These are phyloP conservation scores for Adelges cooleyi DNA, from an alignment of 1,140 invertebrate genomes.

Conservation along the genomic window DNA sequence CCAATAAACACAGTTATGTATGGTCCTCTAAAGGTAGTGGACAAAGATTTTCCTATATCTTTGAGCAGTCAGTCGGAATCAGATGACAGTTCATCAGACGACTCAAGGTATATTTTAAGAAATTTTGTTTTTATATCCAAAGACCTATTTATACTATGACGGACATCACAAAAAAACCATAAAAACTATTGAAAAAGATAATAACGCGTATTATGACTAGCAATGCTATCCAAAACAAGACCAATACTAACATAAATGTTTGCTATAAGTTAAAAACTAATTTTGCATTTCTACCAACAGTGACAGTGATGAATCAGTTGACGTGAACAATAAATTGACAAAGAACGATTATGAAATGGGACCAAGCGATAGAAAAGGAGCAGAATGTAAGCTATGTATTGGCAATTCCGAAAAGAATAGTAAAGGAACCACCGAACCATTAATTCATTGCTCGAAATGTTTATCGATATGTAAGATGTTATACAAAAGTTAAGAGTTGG, in stretches of 20 bases:
- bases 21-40: constrained; percentile 48
- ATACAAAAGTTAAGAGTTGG: no score
- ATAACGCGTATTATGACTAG: no score
- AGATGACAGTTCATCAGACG: constrained; percentile 45
- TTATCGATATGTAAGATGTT: constrained; percentile 55
- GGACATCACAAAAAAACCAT: no score
- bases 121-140: not conserved
- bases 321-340: not conserved
- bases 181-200: no score
- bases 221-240: no score
- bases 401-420: constrained; percentile 38
- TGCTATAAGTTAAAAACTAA: not conserved
- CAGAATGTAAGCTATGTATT: constrained; percentile 41
- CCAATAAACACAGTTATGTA: constrained; percentile 83
- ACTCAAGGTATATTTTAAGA: constrained; percentile 41
- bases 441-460: constrained; percentile 62
- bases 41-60: constrained; percentile 18
- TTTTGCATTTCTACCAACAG: no score
- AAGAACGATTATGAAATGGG: constrained; percentile 6
- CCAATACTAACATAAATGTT: not conserved
- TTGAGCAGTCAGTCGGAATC: constrained; percentile 35
- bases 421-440: constrained; percentile 41
- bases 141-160: no score
- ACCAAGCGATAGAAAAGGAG: constrained; percentile 28
- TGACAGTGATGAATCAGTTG: constrained; percentile 22